These are phyloP conservation scores for Strigamia transsilvanica DNA, from an alignment of 2,888 invertebrate genomes.

Conservation along the genomic window DNA sequence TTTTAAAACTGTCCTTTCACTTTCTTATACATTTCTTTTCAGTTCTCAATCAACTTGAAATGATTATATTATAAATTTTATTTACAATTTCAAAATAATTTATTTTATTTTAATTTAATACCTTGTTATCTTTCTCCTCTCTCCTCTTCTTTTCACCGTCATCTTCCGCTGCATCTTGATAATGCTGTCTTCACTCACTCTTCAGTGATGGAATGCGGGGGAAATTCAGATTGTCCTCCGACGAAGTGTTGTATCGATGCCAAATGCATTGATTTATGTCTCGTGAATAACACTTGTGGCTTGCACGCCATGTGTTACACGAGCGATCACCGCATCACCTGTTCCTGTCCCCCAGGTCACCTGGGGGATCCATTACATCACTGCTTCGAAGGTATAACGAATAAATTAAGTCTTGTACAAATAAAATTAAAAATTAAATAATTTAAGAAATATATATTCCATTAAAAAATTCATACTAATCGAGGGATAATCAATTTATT, in stretches of 20 bases:
- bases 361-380: constrained; percentile 75
- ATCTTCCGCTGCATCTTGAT: constrained; percentile 18
- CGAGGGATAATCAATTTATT: neutral
- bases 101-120: neutral
- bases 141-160: constrained; percentile 3
- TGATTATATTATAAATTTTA: neutral
- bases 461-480: no score
- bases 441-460: no score
- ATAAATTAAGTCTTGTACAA: neutral
- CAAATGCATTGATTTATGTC: constrained; percentile 54
- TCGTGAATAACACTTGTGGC: constrained; percentile 71
- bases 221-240: constrained; percentile 53
- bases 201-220: constrained; percentile 52
- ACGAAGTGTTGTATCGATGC: constrained; percentile 52
- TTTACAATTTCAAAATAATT: neutral
- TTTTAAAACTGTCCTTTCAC: neutral
- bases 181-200: neutral
- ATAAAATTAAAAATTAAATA: neutral
- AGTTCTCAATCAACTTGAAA: neutral
- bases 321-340: constrained; percentile 79
- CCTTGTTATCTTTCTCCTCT: neutral
- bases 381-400: constrained; percentile 48
- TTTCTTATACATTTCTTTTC: constrained; percentile 14
- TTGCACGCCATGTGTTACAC: constrained; percentile 77
- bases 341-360: constrained; percentile 76